Evolutionary conservation across 2,888 invertebrate genomes (phyloP).

Genomic region (Cylloceria caligata): DNA sequence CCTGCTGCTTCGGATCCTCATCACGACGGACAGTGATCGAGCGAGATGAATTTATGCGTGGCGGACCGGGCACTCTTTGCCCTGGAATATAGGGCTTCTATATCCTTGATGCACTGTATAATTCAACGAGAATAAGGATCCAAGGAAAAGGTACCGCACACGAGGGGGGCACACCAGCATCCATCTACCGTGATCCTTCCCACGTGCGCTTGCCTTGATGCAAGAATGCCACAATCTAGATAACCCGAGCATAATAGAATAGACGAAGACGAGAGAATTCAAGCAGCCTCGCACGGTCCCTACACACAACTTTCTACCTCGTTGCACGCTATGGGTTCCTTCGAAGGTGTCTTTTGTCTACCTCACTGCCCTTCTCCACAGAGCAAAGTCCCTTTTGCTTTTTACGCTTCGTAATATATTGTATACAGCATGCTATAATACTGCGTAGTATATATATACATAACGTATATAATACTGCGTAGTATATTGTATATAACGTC

Average conservation of each 20-base stretch:
- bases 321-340: slow-evolving; percentile 79
- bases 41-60: slow-evolving; percentile 60
- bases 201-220: slow-evolving; percentile 73
- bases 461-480: slow-evolving; percentile 10
- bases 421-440: slow-evolving; percentile 5
- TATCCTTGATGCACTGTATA: slow-evolving; percentile 49
- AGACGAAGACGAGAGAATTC: slow-evolving; percentile 65
- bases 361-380: slow-evolving; percentile 44
- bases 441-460: not conserved
- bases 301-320: slow-evolving; percentile 81
- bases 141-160: slow-evolving; percentile 50
- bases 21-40: slow-evolving; percentile 60
- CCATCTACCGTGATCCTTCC: slow-evolving; percentile 35
- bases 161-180: slow-evolving; percentile 5
- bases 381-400: slow-evolving; percentile 52
- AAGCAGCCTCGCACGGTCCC: slow-evolving; percentile 46
- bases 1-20: slow-evolving; percentile 53
- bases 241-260: slow-evolving; percentile 83
- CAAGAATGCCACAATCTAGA: slow-evolving; percentile 84
- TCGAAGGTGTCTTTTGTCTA: slow-evolving; percentile 70
- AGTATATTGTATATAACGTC: slow-evolving; percentile 19
- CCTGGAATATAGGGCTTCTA: not conserved
- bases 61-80: not conserved
- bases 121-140: slow-evolving; percentile 50
- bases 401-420: slow-evolving; percentile 36